Conservation (phyloP, 2,113 vertebrate species). For the Herpailurus yagouaroundi region DNA sequence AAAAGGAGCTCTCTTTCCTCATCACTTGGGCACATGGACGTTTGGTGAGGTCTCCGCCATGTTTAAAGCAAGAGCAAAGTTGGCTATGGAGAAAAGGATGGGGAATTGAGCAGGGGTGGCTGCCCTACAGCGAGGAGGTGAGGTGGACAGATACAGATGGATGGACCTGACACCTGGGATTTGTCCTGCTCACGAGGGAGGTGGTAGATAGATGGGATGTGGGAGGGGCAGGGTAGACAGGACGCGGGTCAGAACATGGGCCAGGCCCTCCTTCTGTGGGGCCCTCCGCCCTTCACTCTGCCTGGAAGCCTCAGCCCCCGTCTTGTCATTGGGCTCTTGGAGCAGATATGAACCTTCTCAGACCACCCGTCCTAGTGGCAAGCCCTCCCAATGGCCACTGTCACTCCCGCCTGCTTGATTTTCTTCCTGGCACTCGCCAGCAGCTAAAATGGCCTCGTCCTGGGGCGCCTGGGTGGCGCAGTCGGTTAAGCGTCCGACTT, state of each 20-base stretch:
- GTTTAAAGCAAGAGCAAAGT: not conserved
- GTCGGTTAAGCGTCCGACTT: too few relatives aligned
- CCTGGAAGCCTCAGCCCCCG: not conserved
- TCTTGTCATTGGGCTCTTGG: not conserved
- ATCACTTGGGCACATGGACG: accelerated
- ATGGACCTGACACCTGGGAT: not conserved
- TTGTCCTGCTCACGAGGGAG: not conserved
- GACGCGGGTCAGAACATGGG: accelerated
- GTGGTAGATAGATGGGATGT: accelerated
- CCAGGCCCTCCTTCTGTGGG: too few relatives aligned
- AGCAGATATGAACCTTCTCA: not conserved
- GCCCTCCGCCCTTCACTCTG: not conserved
- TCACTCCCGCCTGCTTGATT: not conserved
- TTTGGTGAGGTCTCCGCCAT: not conserved
- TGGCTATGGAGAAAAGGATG: not conserved
- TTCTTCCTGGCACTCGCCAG: not conserved
- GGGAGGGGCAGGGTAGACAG: not conserved
- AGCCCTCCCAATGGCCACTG: not conserved
- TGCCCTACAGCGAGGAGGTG: accelerated
- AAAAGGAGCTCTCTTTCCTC: not conserved
- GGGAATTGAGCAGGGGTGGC: not conserved
- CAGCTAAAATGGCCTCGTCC: not conserved
- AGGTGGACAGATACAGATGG: not conserved
- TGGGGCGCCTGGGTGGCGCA: too few relatives aligned
- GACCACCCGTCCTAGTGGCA: not conserved